Evolutionary conservation across 2,888 invertebrate genomes (phyloP).

Genomic region (Ectemnius cavifrons): DNA sequence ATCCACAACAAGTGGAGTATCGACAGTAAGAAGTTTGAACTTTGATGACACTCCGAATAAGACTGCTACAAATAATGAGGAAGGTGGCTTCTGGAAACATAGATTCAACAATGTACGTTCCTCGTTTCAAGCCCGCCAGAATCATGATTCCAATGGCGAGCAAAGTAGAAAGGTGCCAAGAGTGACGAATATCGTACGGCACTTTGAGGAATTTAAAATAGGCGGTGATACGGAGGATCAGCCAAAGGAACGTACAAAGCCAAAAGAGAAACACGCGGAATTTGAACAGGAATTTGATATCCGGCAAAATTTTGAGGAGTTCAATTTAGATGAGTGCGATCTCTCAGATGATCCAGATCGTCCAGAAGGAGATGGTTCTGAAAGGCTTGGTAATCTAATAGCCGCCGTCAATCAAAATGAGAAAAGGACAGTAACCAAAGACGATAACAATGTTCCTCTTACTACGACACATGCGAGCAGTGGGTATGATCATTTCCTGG

Average conservation of each 20-base stretch:
- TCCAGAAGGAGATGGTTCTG: constrained; percentile 73
- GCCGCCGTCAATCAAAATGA: constrained; percentile 77
- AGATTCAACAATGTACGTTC: constrained; percentile 66
- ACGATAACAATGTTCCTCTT: constrained; percentile 71
- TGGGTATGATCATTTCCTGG: constrained; percentile 86
- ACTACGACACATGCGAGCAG: constrained; percentile 76
- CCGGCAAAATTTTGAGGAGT: constrained; percentile 89
- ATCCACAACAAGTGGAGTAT: constrained; percentile 40
- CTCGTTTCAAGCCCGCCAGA: constrained; percentile 63
- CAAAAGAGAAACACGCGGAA: constrained; percentile 60
- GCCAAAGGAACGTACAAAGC: constrained; percentile 50
- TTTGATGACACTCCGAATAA: constrained; percentile 65
- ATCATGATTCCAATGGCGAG: constrained; percentile 37
- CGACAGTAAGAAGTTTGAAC: constrained; percentile 62
- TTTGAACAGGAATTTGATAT: constrained; percentile 81
- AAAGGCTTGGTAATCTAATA: constrained; percentile 65
- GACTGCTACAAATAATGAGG: constrained; percentile 39
- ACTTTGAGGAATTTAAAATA: constrained; percentile 77
- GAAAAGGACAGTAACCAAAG: constrained; percentile 73
- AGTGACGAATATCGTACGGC: constrained; percentile 74
- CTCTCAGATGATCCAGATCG: constrained; percentile 76
- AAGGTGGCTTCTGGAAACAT: constrained; percentile 62
- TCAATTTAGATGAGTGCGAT: constrained; percentile 87
- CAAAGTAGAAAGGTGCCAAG: constrained; percentile 53
- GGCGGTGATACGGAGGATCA: constrained; percentile 64